Evolutionary conservation across 2,888 invertebrate species (phyloP).

Genomic region (Lissonota sp.): DNA sequence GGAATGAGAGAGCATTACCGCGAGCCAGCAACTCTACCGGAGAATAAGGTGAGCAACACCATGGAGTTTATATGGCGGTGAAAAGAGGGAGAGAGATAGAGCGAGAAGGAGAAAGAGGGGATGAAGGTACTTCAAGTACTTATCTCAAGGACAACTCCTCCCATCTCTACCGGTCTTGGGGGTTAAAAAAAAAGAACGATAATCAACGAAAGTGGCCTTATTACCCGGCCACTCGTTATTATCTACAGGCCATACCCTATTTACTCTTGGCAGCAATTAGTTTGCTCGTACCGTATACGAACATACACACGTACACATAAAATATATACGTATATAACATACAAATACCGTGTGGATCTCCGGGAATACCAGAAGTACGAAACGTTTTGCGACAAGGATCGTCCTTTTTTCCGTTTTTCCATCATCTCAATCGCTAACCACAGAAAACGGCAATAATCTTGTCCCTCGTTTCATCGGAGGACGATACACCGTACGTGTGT

Average conservation of each 20-base stretch:
- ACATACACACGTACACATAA: conserved; percentile 34
- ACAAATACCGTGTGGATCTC: conserved; percentile 26
- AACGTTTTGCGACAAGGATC: conserved; percentile 60
- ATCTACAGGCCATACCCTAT: conserved; percentile 69
- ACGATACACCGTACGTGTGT: conserved; percentile 11
- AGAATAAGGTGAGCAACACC: conserved; percentile 56
- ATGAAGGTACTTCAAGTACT: conserved; percentile 54
- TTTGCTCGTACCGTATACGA: conserved; percentile 61
- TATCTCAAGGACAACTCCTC: conserved; percentile 69
- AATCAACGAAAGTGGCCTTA: conserved; percentile 72
- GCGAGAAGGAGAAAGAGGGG: too few species aligned
- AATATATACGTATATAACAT: conserved; percentile 37
- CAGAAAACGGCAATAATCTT: conserved; percentile 15
- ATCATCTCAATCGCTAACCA: conserved; percentile 21
- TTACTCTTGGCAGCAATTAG: conserved; percentile 71
- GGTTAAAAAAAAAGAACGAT: conserved; percentile 63
- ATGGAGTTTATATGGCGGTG: conserved; percentile 44
- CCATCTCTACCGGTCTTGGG: conserved; percentile 67
- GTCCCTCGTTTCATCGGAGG: conserved; percentile 28
- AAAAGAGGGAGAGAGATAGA: conserved; percentile 13
- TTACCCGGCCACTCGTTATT: conserved; percentile 70
- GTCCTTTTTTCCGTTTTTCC: conserved; percentile 35
- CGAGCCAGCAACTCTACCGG: conserved; percentile 48
- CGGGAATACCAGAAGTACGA: conserved; percentile 57
- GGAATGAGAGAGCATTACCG: conserved; percentile 36